These are phyloP conservation scores for Elymnias hypermnestra DNA, from an alignment of 1,140 invertebrate genomes.

Conservation along the genomic window DNA sequence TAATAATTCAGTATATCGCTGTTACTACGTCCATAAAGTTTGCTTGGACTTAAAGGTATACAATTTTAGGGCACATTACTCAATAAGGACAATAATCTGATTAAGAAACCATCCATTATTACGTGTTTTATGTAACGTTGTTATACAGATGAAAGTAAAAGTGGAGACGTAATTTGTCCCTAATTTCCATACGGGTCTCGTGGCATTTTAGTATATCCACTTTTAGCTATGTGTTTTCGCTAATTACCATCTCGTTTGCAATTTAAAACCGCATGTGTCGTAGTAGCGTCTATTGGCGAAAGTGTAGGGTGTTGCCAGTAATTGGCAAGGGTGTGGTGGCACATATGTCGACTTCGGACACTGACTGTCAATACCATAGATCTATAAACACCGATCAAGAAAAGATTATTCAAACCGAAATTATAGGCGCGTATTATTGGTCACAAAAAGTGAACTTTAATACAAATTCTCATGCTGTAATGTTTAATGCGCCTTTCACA, in stretches of 20 bases:
- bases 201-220: conserved; percentile 59
- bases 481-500: too few relatives aligned
- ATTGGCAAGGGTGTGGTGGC: conserved; percentile 52
- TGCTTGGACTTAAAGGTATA: conserved; percentile 10
- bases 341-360: conserved; percentile 19
- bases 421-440: too few relatives aligned
- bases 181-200: conserved; percentile 67
- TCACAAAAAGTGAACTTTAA: too few relatives aligned
- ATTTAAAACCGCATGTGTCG: conserved; percentile 59
- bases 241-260: conserved; percentile 75
- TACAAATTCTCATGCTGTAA: too few relatives aligned
- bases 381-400: too few relatives aligned
- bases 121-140: conserved; percentile 57
- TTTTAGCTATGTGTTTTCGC: conserved; percentile 65
- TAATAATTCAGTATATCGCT: too few relatives aligned
- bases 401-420: too few relatives aligned
- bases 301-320: conserved; percentile 53
- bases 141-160: conserved; percentile 66
- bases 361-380: conserved; percentile 24
- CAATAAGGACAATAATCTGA: conserved; percentile 50
- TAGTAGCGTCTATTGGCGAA: conserved; percentile 43
- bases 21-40: not conserved
- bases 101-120: conserved; percentile 62
- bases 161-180: conserved; percentile 68
- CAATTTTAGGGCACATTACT: conserved; percentile 35